Percentiles rank a stretch among this genome's conserved stretches.
Conservation (phyloP, 2,797 vertebrate genomes). For the Lycodopsis pacificus region DNA sequence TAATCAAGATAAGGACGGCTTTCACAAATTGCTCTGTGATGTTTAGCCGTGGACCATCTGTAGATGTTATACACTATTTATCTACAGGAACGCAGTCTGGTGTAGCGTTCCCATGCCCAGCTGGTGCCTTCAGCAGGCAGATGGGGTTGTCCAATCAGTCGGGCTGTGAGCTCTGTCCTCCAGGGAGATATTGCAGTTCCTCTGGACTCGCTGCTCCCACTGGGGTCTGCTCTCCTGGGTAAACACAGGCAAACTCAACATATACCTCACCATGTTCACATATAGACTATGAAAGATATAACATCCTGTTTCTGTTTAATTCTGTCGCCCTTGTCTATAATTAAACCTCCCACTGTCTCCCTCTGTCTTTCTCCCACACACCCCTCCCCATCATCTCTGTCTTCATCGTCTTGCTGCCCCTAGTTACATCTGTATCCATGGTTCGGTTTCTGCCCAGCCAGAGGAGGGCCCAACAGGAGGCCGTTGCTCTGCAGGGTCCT, state of each 20-base stretch:
- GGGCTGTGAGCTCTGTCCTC: constrained; percentile 83
- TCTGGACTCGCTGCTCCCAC: constrained; percentile 80
- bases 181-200: constrained; percentile 85
- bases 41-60: constrained; percentile 70
- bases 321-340: constrained; percentile 34
- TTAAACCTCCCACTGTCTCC: constrained; percentile 44
- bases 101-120: constrained; percentile 84
- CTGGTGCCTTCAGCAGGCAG: constrained; percentile 80
- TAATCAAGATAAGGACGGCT: constrained; percentile 51
- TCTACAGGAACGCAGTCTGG: constrained; percentile 80
- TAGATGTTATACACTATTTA: constrained; percentile 61
- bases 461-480: constrained; percentile 74
- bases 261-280: constrained; percentile 24
- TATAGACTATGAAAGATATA: constrained; percentile 29
- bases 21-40: constrained; percentile 56
- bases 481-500: constrained; percentile 83
- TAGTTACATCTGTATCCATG: constrained; percentile 84
- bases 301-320: constrained; percentile 37
- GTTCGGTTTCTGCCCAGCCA: constrained; percentile 80
- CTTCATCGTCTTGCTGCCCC: constrained; percentile 39
- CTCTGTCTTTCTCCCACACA: constrained; percentile 28
- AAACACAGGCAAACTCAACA: constrained; percentile 43
- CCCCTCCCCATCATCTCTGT: constrained; percentile 19
- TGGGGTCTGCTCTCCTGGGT: constrained; percentile 85
- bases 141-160: constrained; percentile 77